Evolutionary conservation across 2,888 invertebrate species (phyloP).

Genomic region (Gymnoscelis rufifasciata): DNA sequence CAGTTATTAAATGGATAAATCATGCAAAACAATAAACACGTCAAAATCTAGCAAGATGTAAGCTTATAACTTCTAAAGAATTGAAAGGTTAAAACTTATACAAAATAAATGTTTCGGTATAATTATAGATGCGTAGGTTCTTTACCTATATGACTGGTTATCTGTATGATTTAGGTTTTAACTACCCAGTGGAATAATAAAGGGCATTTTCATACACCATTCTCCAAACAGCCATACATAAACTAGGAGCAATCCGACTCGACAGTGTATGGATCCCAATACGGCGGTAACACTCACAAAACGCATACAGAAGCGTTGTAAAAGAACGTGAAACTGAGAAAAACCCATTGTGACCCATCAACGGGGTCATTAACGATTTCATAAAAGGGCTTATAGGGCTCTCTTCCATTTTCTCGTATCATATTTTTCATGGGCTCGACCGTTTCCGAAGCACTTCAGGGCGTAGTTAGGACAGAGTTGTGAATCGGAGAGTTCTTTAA

Average conservation of each 20-base stretch:
- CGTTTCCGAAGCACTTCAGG: constrained; percentile 58
- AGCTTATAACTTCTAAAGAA: too few relatives aligned
- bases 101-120: too few relatives aligned
- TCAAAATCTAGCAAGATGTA: too few relatives aligned
- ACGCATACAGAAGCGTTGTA: constrained; percentile 45
- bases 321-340: constrained; percentile 49
- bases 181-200: neutral
- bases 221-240: constrained; percentile 3
- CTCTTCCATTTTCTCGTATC: constrained; percentile 60
- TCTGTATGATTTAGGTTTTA: neutral
- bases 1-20: too few relatives aligned
- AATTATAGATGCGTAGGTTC: too few relatives aligned
- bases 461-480: constrained; percentile 21
- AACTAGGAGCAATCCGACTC: constrained; percentile 10
- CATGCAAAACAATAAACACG: too few relatives aligned
- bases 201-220: neutral
- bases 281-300: constrained; percentile 36
- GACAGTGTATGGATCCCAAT: constrained; percentile 23
- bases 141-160: too few relatives aligned
- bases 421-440: constrained; percentile 66
- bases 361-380: constrained; percentile 69
- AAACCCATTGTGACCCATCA: constrained; percentile 55
- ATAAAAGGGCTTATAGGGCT: constrained; percentile 67
- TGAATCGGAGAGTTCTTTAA: constrained; percentile 2
- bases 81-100: too few relatives aligned